Evolutionary conservation across 2,113 vertebrate species (phyloP), one percentile per base, ranked within the genome.

Genomic region (Rattus rattus): DNA sequence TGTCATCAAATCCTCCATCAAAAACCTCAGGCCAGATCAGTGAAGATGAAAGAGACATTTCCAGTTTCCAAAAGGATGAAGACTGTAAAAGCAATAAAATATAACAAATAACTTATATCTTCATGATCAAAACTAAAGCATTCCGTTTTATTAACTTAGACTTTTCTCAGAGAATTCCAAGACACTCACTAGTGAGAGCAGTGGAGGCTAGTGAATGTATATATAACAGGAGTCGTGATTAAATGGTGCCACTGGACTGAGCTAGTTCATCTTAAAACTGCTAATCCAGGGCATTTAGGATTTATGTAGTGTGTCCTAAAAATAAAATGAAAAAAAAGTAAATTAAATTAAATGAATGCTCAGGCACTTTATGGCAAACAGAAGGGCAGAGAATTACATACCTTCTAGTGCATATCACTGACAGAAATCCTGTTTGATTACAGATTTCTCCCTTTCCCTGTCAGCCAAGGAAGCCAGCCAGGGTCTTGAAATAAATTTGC

Each of bases 21-120:
- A 92, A 94, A 96, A 49, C 12, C n/a, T 92, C 49, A 56, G 54
- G 17, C 61, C 81, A 84, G 79, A 56, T 94, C 88, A 54, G 47
- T 92, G 10, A 75, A n/a, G 22, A 77, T 95, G 59, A 92, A 90
- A 92, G 72, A 87, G 72, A 33, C 67, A 56, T 86, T 54, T 26
- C 20, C 75, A 94, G 5, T 87, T 94, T 47, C 43, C 22, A 77
- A 39, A 88, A 73, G 9, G 87, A 63, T 92, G 47, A 93, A 22
- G 20, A 85, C 52, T 89, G 43, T 96, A n/a, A 93, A 56, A 52
- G 93, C 88, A 24, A 61, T 75, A 36, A 84, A 94, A 79, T 93
- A 72, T 88, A 79, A 84, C 86, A 69, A 59, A 36, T 94, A 92
- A 92, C 12, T 61, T 9, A 17, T 76, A 43, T 6, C 22, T 43